phyloP scores from a whole-genome alignment of 2,888 invertebrate species.

The Euspilapteryx auroguttella region DNA sequence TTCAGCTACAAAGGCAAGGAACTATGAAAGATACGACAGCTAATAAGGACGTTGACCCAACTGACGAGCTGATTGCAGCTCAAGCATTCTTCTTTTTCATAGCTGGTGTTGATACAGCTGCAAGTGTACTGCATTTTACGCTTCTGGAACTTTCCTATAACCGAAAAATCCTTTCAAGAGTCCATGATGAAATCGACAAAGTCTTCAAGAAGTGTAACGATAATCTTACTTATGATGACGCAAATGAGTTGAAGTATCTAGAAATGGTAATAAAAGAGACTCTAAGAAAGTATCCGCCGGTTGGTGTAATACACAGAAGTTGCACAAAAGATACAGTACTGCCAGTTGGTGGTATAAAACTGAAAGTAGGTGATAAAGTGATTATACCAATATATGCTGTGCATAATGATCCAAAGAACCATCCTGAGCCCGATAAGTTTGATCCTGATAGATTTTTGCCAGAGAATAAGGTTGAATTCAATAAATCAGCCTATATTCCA shows the following conservation, averaged over 20 bases:
- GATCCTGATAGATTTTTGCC: slow-evolving; percentile 4
- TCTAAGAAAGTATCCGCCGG: slow-evolving; percentile 1
- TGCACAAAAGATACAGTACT: background rate
- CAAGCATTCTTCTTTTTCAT: slow-evolving; percentile 6
- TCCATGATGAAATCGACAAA: slow-evolving; percentile 5
- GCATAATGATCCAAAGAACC: slow-evolving; percentile 2
- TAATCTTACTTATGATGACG: background rate
- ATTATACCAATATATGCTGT: slow-evolving; percentile 1
- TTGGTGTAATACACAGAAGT: background rate
- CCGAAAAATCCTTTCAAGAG: background rate
- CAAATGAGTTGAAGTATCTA: slow-evolving; percentile 1
- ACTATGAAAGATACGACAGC: background rate
- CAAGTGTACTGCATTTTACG: background rate
- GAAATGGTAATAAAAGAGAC: slow-evolving; percentile 1
- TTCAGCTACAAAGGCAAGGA: too few species aligned
- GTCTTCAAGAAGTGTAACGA: slow-evolving; percentile 3
- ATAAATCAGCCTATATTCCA: slow-evolving; percentile 1
- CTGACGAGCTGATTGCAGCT: slow-evolving; percentile 2
- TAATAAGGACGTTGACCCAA: background rate
- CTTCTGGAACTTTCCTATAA: background rate
- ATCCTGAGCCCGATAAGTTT: slow-evolving; percentile 1
- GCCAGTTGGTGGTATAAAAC: background rate
- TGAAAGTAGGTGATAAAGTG: background rate
- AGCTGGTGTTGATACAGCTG: slow-evolving; percentile 1
- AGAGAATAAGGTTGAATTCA: background rate